Base-by-base conservation (phyloP, 2,888 invertebrate species). In the Archips crataeganus region DNA sequence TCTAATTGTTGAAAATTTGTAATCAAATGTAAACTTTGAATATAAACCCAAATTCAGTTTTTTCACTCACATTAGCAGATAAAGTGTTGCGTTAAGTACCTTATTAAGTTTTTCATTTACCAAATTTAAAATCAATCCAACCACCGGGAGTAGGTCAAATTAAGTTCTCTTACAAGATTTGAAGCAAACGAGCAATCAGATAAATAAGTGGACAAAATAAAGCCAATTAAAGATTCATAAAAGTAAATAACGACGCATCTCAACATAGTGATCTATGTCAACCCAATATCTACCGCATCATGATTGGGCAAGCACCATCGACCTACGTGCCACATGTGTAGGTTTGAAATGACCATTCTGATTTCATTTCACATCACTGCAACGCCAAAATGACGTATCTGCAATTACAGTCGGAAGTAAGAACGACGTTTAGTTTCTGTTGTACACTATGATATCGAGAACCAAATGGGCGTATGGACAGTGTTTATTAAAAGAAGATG, bases 261-360 rank as follows among this genome's bases (percentile, higher is more conserved):
- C 2, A 10, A 36, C 5, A 4, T n/a, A 11, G 4, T 63, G 57
- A 0, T 72, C 72, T 62, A 49, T 63, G 62, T 9, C 45, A 67
- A 54, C 15, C 36, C 62, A 47, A 47, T 72, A 62, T 57, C 57
- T 23, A 32, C 57, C 36, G 51, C 45, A 45, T 45, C 62, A 57
- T 36, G 54, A 36, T 72, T 72, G 39, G 32, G 72, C 68, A 72
- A 72, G 36, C 57, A 47, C 23, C 32, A 32, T 68, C 68, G 62
- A 68, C 68, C 68, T 63, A 72, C 72, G 72, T 72, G 67, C 63
- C 42, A 11, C 71, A 36, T 68, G 63, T 63, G 68, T 72, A 72
- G 72, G 68, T 47, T 63, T 51, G 13, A 69, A 68, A 73, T 73
- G 72, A 64, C 68, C 68, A 73, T 73, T 68, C 63, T 32, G 63